These are phyloP conservation scores for Phrynocephalus versicolor DNA, from an alignment of 2,113 vertebrate genomes.

Conservation along the genomic window DNA sequence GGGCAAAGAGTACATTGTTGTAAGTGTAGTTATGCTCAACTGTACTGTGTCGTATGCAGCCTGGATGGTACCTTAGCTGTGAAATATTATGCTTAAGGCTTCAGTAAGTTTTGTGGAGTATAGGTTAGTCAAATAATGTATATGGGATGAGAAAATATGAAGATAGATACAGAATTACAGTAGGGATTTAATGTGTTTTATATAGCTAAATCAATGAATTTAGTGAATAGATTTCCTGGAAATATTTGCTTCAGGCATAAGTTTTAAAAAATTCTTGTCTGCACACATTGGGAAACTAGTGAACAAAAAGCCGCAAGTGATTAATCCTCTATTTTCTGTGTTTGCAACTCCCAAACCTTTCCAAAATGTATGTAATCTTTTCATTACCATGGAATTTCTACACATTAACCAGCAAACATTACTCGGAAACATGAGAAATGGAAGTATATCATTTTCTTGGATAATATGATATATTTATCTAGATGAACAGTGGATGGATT, in stretches of 20 bases:
- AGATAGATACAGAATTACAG: neutral
- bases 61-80: neutral
- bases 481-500: neutral
- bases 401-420: neutral
- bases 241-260: neutral
- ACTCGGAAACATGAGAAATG: neutral
- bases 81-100: neutral
- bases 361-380: neutral
- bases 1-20: neutral
- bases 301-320: neutral
- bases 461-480: neutral
- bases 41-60: neutral
- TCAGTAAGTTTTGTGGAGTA: neutral
- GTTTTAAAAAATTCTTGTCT: neutral
- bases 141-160: neutral
- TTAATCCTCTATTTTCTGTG: neutral
- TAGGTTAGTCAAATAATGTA: neutral
- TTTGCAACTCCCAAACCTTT: neutral
- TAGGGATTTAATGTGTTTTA: neutral
- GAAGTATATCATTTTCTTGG: neutral
- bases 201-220: neutral
- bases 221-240: neutral
- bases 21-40: neutral
- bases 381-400: neutral
- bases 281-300: neutral